These are phyloP conservation scores for Phalloptychus januarius DNA, from an alignment of 2,797 vertebrate genomes.

Conservation along the genomic window DNA sequence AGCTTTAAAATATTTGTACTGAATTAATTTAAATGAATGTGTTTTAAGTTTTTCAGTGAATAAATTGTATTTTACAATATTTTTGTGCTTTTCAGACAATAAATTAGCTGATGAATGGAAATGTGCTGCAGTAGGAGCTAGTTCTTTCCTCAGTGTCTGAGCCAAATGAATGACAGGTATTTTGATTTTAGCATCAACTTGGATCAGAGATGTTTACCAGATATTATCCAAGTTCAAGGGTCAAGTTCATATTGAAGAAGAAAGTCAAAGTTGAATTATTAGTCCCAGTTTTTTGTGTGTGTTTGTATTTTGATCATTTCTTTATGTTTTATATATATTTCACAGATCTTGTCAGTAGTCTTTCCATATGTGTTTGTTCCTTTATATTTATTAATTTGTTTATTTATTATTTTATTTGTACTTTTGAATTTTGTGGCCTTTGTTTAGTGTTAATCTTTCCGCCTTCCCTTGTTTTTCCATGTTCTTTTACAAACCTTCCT, in stretches of 20 bases:
- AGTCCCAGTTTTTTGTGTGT: neutral
- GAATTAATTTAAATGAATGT: too few relatives aligned
- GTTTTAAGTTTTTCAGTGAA: neutral
- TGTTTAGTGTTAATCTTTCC: neutral
- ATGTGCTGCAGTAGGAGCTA: neutral
- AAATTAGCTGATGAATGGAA: neutral
- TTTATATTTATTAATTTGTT: neutral
- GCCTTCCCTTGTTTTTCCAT: neutral
- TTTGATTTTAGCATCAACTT: neutral
- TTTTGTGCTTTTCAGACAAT: neutral
- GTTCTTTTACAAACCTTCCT: neutral
- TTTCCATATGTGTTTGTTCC: neutral
- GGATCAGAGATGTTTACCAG: neutral
- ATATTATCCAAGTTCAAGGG: neutral
- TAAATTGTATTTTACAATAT: neutral
- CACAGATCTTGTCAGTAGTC: too few relatives aligned
- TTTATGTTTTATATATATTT: neutral
- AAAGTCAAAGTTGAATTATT: neutral
- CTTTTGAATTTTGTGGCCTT: neutral
- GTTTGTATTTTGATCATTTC: neutral
- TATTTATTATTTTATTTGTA: too few relatives aligned
- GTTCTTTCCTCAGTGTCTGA: neutral
- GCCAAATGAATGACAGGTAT: neutral
- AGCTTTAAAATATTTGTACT: too few relatives aligned
- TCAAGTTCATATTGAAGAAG: neutral